These are phyloP conservation scores for Leptothorax acervorum DNA, from an alignment of 2,888 invertebrate genomes.

Conservation along the genomic window DNA sequence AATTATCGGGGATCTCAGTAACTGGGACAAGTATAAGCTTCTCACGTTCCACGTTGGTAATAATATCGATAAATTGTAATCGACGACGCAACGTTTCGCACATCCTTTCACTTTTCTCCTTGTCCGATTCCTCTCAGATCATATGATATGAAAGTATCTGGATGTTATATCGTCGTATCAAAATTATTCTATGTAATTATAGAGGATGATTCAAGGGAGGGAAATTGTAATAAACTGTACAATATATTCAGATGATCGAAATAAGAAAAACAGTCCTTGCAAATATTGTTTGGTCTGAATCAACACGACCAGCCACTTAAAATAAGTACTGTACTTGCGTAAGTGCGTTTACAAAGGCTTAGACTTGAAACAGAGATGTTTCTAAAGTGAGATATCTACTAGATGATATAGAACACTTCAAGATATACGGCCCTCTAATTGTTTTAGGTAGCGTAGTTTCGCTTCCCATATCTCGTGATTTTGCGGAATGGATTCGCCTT, in stretches of 20 bases:
- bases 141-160: not conserved
- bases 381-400: not conserved
- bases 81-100: not conserved
- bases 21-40: constrained; percentile 3
- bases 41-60: constrained; percentile 10
- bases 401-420: not conserved
- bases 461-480: not conserved
- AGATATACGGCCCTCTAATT: not conserved
- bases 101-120: constrained; percentile 35
- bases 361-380: not conserved
- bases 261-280: not conserved
- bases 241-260: not conserved
- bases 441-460: not conserved
- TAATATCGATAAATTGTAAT: constrained; percentile 37
- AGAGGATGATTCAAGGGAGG: not conserved
- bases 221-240: not conserved
- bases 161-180: not conserved
- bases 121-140: not conserved
- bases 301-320: not conserved
- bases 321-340: not conserved
- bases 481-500: not conserved
- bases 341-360: not conserved
- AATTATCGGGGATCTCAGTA: constrained; percentile 37
- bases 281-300: not conserved
- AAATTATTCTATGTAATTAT: not conserved